Evolutionary conservation across 2,888 invertebrate genomes (phyloP), one percentile per base, ranked within the genome.

Genomic region (Exephanes ischioxanthus): DNA sequence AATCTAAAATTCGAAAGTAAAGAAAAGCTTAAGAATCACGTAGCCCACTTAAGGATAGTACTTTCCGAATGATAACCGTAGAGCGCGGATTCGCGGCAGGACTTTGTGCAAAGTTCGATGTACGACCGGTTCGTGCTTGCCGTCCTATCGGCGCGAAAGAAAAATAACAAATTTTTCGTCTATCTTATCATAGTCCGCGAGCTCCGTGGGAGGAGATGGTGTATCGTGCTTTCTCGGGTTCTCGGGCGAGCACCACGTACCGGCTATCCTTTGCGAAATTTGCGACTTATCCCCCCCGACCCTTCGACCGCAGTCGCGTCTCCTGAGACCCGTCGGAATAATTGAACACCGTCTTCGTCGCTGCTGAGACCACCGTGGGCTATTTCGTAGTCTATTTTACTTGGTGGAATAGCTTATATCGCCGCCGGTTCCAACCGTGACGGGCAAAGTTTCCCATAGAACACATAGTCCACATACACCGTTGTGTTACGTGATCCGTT

Each of bases 251-350:
- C 16, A 33, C 33, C 84, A 84, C 84, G 84, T 81, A 45, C 5
- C 33, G 45, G 68, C 84, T 77, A 84, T 84, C 67, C 58, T 63
- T 84, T 73, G 68, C 72, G 51, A 77, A 80, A 84, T 81, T 84
- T 68, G 58, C 77, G 80, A 77, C 73, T 78, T 73, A 84, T 84
- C 73, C 84, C 73, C 84, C 6, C 63, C 45, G 66, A 14, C 30
- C 16, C 63, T 26, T 22, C 7, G 53, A 41, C 16, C 61, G 33
- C 26, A 26, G 61, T 3, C 63, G 58, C 63, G 63, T 73, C 68
- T 81, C 73, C 41, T 45, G 81, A 81, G 84, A 81, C 84, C 84
- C 53, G 67, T 78, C 45, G 77, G 81, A 84, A 84, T 84, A 84
- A 84, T 84, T 84, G 80, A 84, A 80, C 67, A 73, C 61, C 68